These are phyloP conservation scores for Eristalis arbustorum DNA, from an alignment of 2,888 invertebrate species.

Conservation along the genomic window DNA sequence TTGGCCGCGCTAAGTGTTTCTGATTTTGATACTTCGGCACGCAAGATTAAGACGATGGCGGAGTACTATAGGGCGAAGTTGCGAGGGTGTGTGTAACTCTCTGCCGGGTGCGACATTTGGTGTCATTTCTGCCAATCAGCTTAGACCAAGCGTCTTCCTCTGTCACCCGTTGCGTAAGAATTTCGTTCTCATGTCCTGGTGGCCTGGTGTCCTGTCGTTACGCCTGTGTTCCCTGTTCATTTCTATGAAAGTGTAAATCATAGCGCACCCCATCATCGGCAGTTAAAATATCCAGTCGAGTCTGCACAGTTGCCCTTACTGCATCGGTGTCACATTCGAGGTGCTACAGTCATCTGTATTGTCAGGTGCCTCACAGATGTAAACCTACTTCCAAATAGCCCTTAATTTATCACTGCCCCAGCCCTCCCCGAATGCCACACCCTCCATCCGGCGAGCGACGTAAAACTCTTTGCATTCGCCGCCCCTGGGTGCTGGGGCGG, in stretches of 20 bases:
- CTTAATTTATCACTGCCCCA: neutral
- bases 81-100: no score
- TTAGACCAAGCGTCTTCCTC: no score
- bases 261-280: neutral
- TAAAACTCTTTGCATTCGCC: constrained; percentile 4
- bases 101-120: no score
- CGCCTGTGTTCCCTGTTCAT: no score
- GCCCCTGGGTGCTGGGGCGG: neutral
- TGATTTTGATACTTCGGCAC: neutral
- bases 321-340: neutral
- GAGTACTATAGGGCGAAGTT: no score
- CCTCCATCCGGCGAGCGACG: neutral
- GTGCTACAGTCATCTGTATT: neutral
- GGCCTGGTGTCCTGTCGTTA: no score
- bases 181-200: no score
- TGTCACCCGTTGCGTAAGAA: no score
- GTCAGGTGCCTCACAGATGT: neutral
- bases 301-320: neutral
- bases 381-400: neutral
- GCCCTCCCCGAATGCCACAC: neutral
- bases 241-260: no score
- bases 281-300: neutral
- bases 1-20: neutral
- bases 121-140: no score
- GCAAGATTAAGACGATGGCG: neutral